Evolutionary conservation across 2,888 invertebrate genomes (phyloP).

Genomic region (Anthoptus insignis): DNA sequence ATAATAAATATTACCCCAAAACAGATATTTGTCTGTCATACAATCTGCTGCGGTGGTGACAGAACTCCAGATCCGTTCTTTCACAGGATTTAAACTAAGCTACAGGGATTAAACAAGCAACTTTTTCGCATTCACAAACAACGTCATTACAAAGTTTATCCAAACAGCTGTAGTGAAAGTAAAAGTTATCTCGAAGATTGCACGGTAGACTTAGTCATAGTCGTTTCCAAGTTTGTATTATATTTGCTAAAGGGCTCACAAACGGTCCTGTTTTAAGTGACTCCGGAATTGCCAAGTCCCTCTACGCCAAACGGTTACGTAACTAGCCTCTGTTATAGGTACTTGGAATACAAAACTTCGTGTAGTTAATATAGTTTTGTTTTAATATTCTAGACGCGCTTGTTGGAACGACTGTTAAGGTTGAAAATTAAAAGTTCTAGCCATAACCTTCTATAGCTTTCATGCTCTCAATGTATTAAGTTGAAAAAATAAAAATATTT

Average conservation of each 20-base stretch:
- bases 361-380: background rate
- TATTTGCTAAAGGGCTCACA: conserved; percentile 15
- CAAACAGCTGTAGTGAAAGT: background rate
- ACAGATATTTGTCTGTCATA: too few species aligned
- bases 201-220: background rate
- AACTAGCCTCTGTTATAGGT: conserved; percentile 2
- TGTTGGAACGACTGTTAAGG: background rate
- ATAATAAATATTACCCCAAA: too few species aligned
- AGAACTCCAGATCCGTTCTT: too few species aligned
- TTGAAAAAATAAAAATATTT: too few species aligned
- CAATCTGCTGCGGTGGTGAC: too few species aligned
- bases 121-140: background rate
- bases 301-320: conserved; percentile 10
- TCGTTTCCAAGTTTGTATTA: conserved; percentile 7
- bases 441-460: too few species aligned
- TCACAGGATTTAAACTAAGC: too few species aligned
- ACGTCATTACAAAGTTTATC: background rate
- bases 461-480: too few species aligned
- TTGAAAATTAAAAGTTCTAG: too few species aligned
- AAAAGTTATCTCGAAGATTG: background rate
- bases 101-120: too few species aligned
- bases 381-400: background rate
- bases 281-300: conserved; percentile 8
- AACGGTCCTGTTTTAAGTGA: background rate
- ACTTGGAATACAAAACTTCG: conserved; percentile 14